A percentile compares a stretch with the other conserved stretches of the same genome.
Conservation (phyloP, 2,888 invertebrate species). For the Apomyelois bistriatella region DNA sequence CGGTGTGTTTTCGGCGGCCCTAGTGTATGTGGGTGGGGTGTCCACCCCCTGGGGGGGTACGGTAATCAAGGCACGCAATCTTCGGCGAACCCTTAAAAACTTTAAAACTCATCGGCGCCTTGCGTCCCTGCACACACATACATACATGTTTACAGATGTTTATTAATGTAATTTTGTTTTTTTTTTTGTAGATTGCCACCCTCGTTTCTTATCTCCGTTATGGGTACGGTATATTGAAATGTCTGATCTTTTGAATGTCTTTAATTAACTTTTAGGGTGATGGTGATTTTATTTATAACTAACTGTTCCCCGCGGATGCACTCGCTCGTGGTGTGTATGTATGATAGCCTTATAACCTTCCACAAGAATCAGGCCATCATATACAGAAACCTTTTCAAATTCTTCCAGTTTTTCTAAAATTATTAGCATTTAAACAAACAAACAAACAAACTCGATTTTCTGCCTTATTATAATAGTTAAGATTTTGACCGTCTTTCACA, state of each 20-base stretch:
- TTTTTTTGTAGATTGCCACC: conserved; percentile 22
- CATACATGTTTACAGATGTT: conserved; percentile 32
- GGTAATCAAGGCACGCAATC: conserved; percentile 84
- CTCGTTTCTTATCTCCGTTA: conserved; percentile 12
- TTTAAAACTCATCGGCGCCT: conserved; percentile 80
- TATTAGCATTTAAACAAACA: too few relatives aligned
- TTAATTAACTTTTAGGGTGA: conserved; percentile 22
- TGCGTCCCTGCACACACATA: conserved; percentile 30
- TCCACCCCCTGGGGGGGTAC: conserved; percentile 47
- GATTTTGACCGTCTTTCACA: too few relatives aligned
- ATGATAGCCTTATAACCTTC: too few relatives aligned
- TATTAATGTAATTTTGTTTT: conserved; percentile 51
- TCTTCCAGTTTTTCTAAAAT: too few relatives aligned
- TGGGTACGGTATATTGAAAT: conserved; percentile 6
- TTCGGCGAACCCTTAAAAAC: conserved; percentile 82
- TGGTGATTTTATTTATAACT: background rate
- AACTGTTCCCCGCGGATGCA: too few relatives aligned
- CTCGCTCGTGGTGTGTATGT: too few relatives aligned
- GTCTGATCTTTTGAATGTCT: conserved; percentile 16
- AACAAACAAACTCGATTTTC: too few relatives aligned
- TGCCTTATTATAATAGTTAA: too few relatives aligned
- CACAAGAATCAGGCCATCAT: too few relatives aligned
- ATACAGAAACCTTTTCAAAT: too few relatives aligned
- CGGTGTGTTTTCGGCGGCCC: conserved; percentile 60
- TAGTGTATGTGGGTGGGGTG: conserved; percentile 46